Base-by-base conservation (phyloP, 2,888 invertebrate genomes). In the Lasioglossum malachurum region DNA sequence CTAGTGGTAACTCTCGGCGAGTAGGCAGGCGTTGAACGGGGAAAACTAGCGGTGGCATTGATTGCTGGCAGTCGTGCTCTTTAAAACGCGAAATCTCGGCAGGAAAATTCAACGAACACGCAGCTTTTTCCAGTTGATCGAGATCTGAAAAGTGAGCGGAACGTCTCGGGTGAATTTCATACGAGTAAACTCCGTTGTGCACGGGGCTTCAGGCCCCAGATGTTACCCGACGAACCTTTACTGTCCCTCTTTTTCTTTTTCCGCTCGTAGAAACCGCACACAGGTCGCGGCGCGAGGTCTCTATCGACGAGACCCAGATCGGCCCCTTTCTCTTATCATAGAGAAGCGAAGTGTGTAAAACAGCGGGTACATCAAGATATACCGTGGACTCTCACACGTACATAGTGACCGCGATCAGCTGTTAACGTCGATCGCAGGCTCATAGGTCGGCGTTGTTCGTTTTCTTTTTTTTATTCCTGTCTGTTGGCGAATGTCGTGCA, bases 381-480 rank as follows among this genome's bases (percentile, higher is more conserved):
- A 60, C 35, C 64, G 76, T 35, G 72, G 72, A 53, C 49, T 64
- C 49, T 57, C 72, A 74, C 79, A 46, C 69, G 72, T 75, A 88
- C 80, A 71, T 64, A 80, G 72, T 53, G 72, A 69, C 46, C 75
- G 82, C 86, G 87, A 91, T 91, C 91, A 91, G 91, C 91, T 91
- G 91, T 91, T 91, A 91, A 85, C 87, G 84, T 80, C 77, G 85
- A 87, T 87, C 85, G 86, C 80, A 91, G 84, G 82, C 83, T 72
- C 86, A 78, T 82, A 78, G 83, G 80, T 71, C 78, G 78, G 27
- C 75, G 69, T 31, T 44, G 44, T 77, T 49, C 46, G 16, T 46
- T 19, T 46, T 46, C 7, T 19, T 8, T 49, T 80, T 71, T 75
- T 77, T 72, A 75, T 69, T 77, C 49, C 31, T 72, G 64, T 73